Conservation (phyloP, 2,888 invertebrate genomes). For the Acanthosepion esculentum region DNA sequence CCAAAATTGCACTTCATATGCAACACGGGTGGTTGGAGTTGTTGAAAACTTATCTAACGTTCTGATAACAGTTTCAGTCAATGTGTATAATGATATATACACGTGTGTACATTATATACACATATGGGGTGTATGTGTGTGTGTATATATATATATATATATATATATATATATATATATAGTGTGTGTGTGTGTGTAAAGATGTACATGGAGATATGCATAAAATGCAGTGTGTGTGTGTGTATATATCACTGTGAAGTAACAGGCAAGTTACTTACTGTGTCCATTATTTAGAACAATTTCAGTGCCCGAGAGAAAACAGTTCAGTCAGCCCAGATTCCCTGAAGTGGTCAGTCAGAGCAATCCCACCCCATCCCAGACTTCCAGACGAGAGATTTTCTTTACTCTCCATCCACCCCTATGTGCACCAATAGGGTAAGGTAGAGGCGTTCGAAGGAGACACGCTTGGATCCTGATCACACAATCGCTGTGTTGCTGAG, state of each 20-base stretch:
- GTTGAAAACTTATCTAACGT: too few species aligned
- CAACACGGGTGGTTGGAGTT: too few species aligned
- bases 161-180: not conserved
- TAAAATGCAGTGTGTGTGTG: not conserved
- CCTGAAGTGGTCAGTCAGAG: not conserved
- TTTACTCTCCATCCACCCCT: not conserved
- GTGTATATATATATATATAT: not conserved
- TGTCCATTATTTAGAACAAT: not conserved
- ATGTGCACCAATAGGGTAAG: not conserved
- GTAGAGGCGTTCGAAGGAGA: not conserved
- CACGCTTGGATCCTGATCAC: not conserved
- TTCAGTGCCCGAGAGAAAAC: not conserved
- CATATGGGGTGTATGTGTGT: not conserved
- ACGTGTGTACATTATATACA: not conserved
- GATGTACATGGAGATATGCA: not conserved
- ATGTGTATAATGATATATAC: not conserved
- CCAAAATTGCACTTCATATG: too few species aligned
- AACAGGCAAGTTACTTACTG: not conserved
- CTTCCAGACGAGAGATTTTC: not conserved
- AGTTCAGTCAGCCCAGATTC: not conserved
- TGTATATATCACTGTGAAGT: not conserved
- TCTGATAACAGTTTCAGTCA: too few species aligned
- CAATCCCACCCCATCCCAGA: not conserved
- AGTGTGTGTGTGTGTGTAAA: not conserved
- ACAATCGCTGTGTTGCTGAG: conserved; percentile 75